Conservation (phyloP, 1,140 invertebrate genomes). For the Phocides pigmalion region DNA sequence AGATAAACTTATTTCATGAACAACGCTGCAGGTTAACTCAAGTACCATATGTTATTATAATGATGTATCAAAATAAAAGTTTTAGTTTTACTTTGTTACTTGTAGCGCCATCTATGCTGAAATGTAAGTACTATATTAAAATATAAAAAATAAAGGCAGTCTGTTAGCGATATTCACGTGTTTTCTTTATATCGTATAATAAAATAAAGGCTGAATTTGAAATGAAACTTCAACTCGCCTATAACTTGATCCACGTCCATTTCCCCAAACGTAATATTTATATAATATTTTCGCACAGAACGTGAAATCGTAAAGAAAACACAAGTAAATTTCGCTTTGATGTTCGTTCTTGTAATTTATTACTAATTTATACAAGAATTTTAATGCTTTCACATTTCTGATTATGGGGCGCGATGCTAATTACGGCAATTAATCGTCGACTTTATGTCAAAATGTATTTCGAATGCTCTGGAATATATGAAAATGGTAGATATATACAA, state of each 20-base stretch:
- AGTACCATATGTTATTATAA: too few relatives aligned
- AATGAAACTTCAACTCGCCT: too few relatives aligned
- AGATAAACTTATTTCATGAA: too few relatives aligned
- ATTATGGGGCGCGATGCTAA: conserved; percentile 33
- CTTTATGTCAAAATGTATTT: conserved; percentile 18
- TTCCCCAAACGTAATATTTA: conserved; percentile 30
- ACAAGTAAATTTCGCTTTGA: conserved; percentile 38
- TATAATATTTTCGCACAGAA: conserved; percentile 34
- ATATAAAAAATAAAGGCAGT: too few relatives aligned
- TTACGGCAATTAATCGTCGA: conserved; percentile 31
- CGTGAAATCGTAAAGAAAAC: conserved; percentile 36
- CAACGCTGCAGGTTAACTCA: too few relatives aligned
- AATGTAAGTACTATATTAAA: too few relatives aligned
- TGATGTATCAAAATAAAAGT: too few relatives aligned
- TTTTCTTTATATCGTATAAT: not conserved
- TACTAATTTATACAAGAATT: conserved; percentile 39
- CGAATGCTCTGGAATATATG: not conserved
- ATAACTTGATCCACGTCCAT: not conserved
- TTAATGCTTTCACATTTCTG: conserved; percentile 22
- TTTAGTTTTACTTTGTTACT: too few relatives aligned
- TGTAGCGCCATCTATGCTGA: too few relatives aligned
- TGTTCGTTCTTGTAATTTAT: conserved; percentile 37
- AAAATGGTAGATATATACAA: not conserved
- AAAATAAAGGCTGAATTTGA: not conserved
- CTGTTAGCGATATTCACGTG: too few relatives aligned